Evolutionary conservation across 2,797 vertebrate genomes (phyloP).

Genomic region (Takifugu rubripes): DNA sequence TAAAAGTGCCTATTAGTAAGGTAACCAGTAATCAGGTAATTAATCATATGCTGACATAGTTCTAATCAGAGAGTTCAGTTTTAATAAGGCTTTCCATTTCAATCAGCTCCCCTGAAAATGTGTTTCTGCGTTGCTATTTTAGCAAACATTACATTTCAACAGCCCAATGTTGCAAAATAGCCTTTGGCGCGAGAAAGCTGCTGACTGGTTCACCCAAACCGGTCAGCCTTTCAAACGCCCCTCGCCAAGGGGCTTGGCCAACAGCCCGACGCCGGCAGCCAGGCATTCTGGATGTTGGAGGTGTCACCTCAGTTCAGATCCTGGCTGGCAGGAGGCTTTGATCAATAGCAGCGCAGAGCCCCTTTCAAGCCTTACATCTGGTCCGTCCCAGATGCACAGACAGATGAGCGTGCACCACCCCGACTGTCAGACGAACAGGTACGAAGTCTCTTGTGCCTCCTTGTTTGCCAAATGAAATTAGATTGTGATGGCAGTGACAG

Average conservation of each 20-base stretch:
- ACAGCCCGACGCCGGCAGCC: conserved; percentile 39
- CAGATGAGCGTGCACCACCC: conserved; percentile 37
- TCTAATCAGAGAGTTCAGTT: no score
- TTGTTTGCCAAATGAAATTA: conserved; percentile 47
- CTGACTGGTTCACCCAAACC: conserved; percentile 54
- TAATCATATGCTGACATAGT: no score
- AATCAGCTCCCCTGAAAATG: not conserved
- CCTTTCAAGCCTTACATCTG: conserved; percentile 43
- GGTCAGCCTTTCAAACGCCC: conserved; percentile 47
- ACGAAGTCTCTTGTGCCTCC: conserved; percentile 38
- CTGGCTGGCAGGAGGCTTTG: conserved; percentile 56
- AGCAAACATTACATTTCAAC: conserved; percentile 21
- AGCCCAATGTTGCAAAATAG: conserved; percentile 48
- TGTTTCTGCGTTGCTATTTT: not conserved
- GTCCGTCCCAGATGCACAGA: conserved; percentile 45
- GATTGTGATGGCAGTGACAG: conserved; percentile 18
- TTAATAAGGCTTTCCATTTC: no score
- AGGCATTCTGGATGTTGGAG: conserved; percentile 34
- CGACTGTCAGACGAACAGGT: conserved; percentile 34
- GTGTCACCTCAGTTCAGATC: conserved; percentile 54
- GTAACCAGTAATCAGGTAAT: no score
- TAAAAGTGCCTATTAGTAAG: no score
- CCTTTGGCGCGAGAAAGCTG: conserved; percentile 40
- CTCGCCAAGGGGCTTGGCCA: conserved; percentile 51
- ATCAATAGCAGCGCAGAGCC: conserved; percentile 47